These are phyloP conservation scores for Heliconius nattereri DNA, from an alignment of 1,140 invertebrate genomes.

Conservation along the genomic window DNA sequence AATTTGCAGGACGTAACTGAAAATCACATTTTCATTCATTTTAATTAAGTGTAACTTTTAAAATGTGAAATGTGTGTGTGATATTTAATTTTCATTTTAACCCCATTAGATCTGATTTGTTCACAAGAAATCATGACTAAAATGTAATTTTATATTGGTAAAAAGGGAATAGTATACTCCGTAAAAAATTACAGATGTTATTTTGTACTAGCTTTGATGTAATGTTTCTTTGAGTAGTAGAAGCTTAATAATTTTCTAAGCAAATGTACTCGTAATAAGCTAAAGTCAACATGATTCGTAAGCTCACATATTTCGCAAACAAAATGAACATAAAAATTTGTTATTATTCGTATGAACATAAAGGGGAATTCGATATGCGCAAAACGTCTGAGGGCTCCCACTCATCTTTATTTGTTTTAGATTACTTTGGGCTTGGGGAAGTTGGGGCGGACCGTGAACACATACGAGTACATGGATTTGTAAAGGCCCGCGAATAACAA, in stretches of 20 bases:
- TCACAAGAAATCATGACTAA: background rate
- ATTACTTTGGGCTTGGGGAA: slow-evolving; percentile 72
- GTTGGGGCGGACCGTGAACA: slow-evolving; percentile 57
- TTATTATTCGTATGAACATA: slow-evolving; percentile 70
- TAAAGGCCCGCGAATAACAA: slow-evolving; percentile 58
- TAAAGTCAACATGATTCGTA: slow-evolving; percentile 32
- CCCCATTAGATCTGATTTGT: too few relatives aligned
- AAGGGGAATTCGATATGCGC: slow-evolving; percentile 68
- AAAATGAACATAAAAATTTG: slow-evolving; percentile 57
- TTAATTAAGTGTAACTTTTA: too few relatives aligned
- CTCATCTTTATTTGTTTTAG: slow-evolving; percentile 79
- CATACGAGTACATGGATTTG: slow-evolving; percentile 52
- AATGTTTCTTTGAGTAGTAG: background rate
- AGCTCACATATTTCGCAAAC: slow-evolving; percentile 46
- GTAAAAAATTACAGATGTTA: background rate
- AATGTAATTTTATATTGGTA: background rate
- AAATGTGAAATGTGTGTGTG: too few relatives aligned
- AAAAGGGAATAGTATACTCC: background rate
- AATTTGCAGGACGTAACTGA: too few relatives aligned
- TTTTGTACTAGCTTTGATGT: slow-evolving; percentile 5
- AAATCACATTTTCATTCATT: too few relatives aligned
- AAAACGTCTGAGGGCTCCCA: slow-evolving; percentile 62
- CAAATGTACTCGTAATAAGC: slow-evolving; percentile 8
- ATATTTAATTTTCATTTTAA: too few relatives aligned
- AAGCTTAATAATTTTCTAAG: background rate